phyloP scores from a whole-genome alignment of 1,140 invertebrate genomes.

The Drosophila subpulchrella region DNA sequence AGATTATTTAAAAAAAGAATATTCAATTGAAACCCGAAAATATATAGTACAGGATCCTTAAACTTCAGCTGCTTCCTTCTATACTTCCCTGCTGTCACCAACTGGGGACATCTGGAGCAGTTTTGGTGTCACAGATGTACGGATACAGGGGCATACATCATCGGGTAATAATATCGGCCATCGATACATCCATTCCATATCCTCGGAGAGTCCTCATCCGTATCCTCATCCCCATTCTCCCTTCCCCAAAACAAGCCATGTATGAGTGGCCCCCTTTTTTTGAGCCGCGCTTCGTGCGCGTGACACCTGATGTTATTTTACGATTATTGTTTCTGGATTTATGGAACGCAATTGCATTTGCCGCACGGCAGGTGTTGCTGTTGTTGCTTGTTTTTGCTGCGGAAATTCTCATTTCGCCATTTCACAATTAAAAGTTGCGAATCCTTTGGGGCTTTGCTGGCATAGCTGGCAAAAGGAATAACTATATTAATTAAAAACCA shows the following conservation, averaged over 20 bases:
- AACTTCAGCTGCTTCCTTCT: conserved; percentile 13
- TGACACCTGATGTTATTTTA: conserved; percentile 83
- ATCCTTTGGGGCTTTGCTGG: conserved; percentile 13
- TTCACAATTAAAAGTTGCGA: conserved; percentile 44
- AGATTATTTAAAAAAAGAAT: neutral
- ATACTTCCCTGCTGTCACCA: conserved; percentile 17
- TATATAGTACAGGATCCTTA: neutral
- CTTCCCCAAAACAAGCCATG: conserved; percentile 3
- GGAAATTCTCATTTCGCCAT: conserved; percentile 29
- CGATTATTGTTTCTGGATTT: conserved; percentile 81
- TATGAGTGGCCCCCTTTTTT: conserved; percentile 22
- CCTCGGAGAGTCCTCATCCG: neutral
- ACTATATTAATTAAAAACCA: conserved; percentile 68
- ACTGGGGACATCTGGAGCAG: conserved; percentile 22
- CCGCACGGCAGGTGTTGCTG: conserved; percentile 56
- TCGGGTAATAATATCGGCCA: conserved; percentile 20
- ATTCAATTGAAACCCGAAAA: neutral
- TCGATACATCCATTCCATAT: conserved; percentile 27
- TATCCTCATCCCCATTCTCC: conserved; percentile 1
- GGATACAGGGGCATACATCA: conserved; percentile 34
- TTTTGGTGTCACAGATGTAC: conserved; percentile 25
- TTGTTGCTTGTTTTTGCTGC: conserved; percentile 7
- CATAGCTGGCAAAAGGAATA: conserved; percentile 14
- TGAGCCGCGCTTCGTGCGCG: conserved; percentile 63
- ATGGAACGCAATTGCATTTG: conserved; percentile 78